These are phyloP conservation scores for Donacobius atricapilla DNA, from an alignment of 2,113 vertebrate genomes.

Conservation along the genomic window DNA sequence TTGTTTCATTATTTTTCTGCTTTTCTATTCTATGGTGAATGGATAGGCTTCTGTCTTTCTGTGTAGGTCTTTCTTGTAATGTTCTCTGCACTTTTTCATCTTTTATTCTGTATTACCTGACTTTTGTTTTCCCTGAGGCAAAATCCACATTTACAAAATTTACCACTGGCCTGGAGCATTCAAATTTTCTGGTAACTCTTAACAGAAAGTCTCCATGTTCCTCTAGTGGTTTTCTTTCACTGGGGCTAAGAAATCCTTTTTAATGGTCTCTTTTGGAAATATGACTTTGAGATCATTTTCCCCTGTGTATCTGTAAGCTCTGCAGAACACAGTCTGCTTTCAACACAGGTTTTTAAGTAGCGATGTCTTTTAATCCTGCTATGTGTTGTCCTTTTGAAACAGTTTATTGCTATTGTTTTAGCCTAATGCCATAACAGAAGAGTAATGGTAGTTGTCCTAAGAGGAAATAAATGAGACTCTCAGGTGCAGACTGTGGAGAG, in stretches of 20 bases:
- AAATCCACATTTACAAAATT: not conserved
- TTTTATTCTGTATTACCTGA: not conserved
- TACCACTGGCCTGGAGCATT: not conserved
- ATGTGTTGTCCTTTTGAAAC: not conserved
- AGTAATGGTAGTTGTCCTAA: not conserved
- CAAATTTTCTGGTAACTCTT: not conserved
- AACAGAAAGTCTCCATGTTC: not conserved
- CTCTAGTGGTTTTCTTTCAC: not conserved
- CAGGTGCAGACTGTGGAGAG: not conserved
- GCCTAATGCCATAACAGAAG: not conserved
- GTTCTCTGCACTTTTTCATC: not conserved
- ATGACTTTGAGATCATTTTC: not conserved
- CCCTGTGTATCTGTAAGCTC: not conserved
- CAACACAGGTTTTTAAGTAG: not conserved
- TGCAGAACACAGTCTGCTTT: not conserved
- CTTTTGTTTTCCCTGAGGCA: not conserved
- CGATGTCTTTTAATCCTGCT: not conserved
- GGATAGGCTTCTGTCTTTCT: not conserved
- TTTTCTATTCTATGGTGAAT: not conserved
- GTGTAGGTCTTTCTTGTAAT: not conserved
- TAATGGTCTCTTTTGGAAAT: not conserved
- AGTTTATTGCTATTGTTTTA: not conserved
- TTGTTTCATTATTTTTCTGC: not conserved
- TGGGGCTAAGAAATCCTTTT: not conserved
- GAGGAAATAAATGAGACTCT: not conserved